These are phyloP conservation scores for Muscicapa comitata DNA, from an alignment of 2,797 vertebrate genomes.

Conservation along the genomic window DNA sequence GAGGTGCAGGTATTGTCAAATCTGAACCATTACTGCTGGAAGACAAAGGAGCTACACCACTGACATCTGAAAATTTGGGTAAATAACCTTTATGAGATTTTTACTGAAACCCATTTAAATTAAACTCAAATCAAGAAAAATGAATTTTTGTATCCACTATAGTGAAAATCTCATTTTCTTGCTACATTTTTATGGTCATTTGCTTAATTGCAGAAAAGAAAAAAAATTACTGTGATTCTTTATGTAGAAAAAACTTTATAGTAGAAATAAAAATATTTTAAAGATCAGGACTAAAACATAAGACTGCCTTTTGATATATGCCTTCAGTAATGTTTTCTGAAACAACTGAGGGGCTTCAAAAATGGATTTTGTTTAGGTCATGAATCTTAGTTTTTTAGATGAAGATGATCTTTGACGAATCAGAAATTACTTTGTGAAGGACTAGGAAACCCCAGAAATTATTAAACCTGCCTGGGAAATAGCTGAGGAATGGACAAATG, in stretches of 20 bases:
- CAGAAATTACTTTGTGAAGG: conserved; percentile 24
- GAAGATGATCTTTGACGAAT: conserved; percentile 42
- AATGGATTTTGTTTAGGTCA: conserved; percentile 36
- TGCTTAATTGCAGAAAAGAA: background rate
- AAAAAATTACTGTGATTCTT: background rate
- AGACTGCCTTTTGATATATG: conserved; percentile 14
- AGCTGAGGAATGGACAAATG: background rate
- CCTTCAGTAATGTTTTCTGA: conserved; percentile 33
- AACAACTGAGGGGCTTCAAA: background rate
- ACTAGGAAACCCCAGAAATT: background rate
- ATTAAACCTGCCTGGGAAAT: background rate
- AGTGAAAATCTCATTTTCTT: background rate
- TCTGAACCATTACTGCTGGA: background rate
- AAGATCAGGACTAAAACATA: background rate
- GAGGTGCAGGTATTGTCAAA: background rate
- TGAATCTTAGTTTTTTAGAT: conserved; percentile 52
- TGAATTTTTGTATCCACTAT: background rate
- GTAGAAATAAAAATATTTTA: background rate
- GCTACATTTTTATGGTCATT: background rate
- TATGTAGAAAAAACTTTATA: background rate
- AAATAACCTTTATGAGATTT: background rate
- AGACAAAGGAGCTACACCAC: background rate
- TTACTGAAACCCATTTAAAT: background rate
- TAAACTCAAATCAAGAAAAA: background rate
- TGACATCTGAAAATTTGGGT: background rate